Base-by-base conservation (phyloP, 2,797 vertebrate species). In the Betta splendens region DNA sequence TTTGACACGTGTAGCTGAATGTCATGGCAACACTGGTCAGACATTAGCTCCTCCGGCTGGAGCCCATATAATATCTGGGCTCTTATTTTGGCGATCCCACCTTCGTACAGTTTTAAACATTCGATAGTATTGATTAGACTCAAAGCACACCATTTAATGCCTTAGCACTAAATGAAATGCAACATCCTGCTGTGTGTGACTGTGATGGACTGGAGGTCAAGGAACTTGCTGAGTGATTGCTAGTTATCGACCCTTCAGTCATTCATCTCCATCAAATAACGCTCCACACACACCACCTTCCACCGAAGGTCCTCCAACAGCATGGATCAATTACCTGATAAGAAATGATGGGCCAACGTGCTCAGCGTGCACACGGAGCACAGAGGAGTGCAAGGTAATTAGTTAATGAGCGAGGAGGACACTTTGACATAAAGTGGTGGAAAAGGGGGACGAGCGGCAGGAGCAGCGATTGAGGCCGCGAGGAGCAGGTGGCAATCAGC, bases 1-100 rank as follows among this genome's bases (percentile, higher is more conserved):
- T 53, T 66, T 74, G 32, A 64, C 44, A 53, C 5, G 44, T 16
- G 32, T 59, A 69, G 64, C 46, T 9, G 11, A 86, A 81, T 80
- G 80, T 80, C 79, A 80, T 66, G 56, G 68, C 77, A 75, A 72
- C 71, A 59, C 15, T 55, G 76, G 68, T 80, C 44, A 64, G 45
- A 60, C 33, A 57, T 18, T 39, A 69, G 43, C 49, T 70, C 69
- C 36, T 29, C 46, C 1, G 52, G 35, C 45, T 54, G 51, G 60
- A 63, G 51, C 39, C 46, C 15, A 40, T 75, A 20, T 1, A 17
- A 43, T 66, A 47, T 50, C 25, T 25, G 16, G 17, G 8, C 37
- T 37, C 16, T 17, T 10, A 17, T 59, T 60, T 48, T 23, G 38
- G 43, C 17, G 37, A 66, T 57, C 28, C 20, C 28, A 22, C 48